Base-by-base conservation (phyloP, 1,140 invertebrate species). In the Halictus rubicundus region DNA sequence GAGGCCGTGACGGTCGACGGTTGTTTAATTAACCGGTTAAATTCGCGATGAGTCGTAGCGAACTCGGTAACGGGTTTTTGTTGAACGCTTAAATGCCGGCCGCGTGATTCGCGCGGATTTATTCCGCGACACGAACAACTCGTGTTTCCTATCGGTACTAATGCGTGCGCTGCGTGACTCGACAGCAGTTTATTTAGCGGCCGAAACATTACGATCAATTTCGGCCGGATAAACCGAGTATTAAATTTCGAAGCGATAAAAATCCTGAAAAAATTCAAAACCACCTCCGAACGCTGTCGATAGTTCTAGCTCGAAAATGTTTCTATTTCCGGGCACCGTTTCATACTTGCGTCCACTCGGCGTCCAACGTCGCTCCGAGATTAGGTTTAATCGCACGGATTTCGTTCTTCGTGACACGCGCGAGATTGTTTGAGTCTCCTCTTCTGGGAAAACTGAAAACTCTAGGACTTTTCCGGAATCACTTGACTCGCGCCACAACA, bases 1-100 rank as follows among this genome's bases (percentile, higher is more conserved):
- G 14, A 19, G 49, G 14, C 16, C 16, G n/a, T 21, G 19, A 42
- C 25, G 59, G 16, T 49, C 37, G 32, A 19, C 25, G 21, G 6
- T 12, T 19, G 25, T 68, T 59, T 54, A 65, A 75, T 75, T 68
- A 59, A 57, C 37, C 73, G 64, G 37, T 64, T 65, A 74, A 74
- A 74, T 54, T 65, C 46, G 46, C 60, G 54, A 64, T 32, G 61
- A 39, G 32, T 25, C 60, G 19, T 1, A 12, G 14, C 12, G 69
- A 37, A 37, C 66, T 75, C 61, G 63, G 49, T 57, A 66, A 66
- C 72, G 23, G 54, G n/a, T 65, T 75, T 46, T 64, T 37, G 49
- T 52, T 16, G 49, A 21, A 6, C 37, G 39, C 21, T 60, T 37
- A 7, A 49, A 76, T 46, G 49, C 64, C 39, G 39, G 19, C 32